Evolutionary conservation across 2,888 invertebrate genomes (phyloP).

Genomic region (Parascotia fuliginaria): DNA sequence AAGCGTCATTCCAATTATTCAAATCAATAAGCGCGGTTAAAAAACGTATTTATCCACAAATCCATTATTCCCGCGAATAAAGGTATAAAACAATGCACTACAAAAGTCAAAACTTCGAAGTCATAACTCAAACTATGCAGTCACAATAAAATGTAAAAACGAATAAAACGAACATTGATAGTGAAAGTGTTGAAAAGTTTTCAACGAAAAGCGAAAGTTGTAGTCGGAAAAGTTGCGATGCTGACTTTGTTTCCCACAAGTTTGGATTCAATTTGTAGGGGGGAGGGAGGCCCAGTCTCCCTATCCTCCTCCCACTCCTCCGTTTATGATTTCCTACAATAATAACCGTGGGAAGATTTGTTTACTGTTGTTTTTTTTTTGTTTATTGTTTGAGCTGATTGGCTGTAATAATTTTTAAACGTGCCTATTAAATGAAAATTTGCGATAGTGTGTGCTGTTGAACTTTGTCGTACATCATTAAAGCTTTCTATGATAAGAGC

Average conservation of each 20-base stretch:
- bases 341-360: constrained; percentile 50
- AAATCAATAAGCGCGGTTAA: too few relatives aligned
- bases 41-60: too few relatives aligned
- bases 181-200: constrained; percentile 78
- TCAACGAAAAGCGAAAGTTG: constrained; percentile 74
- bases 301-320: constrained; percentile 48
- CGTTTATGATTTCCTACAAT: constrained; percentile 54
- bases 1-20: too few relatives aligned
- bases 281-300: constrained; percentile 34
- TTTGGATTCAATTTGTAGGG: constrained; percentile 76
- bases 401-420: constrained; percentile 1
- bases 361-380: constrained; percentile 25
- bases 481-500: too few relatives aligned
- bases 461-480: background rate
- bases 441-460: background rate
- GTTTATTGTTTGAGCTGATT: constrained; percentile 13
- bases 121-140: constrained; percentile 3
- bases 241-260: constrained; percentile 78
- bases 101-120: background rate
- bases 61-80: too few relatives aligned
- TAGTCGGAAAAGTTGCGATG: constrained; percentile 70
- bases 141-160: constrained; percentile 38
- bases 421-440: too few relatives aligned
- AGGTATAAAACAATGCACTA: too few relatives aligned
- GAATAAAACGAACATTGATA: constrained; percentile 52